These are phyloP conservation scores for Diarsia dahlii DNA, from an alignment of 2,888 invertebrate species.

Conservation along the genomic window DNA sequence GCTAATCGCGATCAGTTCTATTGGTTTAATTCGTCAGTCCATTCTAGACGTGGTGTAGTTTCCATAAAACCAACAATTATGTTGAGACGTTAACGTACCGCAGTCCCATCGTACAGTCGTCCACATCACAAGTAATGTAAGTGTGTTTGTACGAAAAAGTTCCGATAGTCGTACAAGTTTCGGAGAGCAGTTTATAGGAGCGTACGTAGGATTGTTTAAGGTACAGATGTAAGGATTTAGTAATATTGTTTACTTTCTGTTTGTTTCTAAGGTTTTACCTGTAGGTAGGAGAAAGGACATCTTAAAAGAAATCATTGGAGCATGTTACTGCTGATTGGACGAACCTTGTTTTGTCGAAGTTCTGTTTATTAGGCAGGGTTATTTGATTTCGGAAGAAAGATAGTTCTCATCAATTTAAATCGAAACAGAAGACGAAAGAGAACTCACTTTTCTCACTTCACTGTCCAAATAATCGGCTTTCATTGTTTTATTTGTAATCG, in stretches of 20 bases:
- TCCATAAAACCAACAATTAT: conserved; percentile 4
- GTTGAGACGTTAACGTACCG: not conserved
- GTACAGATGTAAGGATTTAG: conserved; percentile 32
- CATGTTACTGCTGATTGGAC: conserved; percentile 44
- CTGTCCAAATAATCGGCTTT: too few species aligned
- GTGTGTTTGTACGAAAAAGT: conserved; percentile 56
- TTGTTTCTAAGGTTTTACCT: conserved; percentile 29
- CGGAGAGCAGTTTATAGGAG: conserved; percentile 32
- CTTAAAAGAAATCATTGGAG: conserved; percentile 17
- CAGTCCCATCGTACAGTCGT: conserved; percentile 41
- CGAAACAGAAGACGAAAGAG: too few species aligned
- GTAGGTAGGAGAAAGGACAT: not conserved
- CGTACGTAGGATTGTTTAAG: conserved; percentile 47
- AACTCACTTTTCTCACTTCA: not conserved
- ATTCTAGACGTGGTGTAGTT: not conserved
- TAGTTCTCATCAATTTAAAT: not conserved
- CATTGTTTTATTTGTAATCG: too few species aligned
- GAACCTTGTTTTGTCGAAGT: not conserved
- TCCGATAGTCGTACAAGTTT: conserved; percentile 44
- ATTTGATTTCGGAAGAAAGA: conserved; percentile 5
- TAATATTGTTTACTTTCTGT: conserved; percentile 48
- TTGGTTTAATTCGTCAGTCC: not conserved
- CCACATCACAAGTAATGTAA: conserved; percentile 51
- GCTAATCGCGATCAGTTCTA: not conserved
- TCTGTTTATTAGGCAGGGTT: conserved; percentile 1